These are phyloP conservation scores for Litocranius walleri DNA, from an alignment of 2,113 vertebrate species.

Conservation along the genomic window DNA sequence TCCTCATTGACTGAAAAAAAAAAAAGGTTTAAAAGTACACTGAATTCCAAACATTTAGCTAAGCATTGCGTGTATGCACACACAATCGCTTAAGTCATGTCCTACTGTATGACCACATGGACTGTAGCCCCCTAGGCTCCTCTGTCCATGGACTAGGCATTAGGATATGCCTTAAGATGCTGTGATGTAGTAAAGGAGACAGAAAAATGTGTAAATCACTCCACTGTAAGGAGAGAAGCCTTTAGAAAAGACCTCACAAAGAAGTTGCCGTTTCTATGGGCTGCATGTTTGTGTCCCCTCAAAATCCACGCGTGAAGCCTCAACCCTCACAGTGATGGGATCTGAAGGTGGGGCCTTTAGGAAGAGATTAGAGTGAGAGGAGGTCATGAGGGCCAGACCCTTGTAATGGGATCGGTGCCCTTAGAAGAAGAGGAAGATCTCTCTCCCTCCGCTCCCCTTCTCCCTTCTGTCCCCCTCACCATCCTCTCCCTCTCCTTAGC, in stretches of 20 bases:
- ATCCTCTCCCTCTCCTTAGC: not conserved
- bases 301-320: too few relatives aligned
- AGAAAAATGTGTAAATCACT: not conserved
- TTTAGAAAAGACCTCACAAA: not conserved
- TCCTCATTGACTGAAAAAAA: not conserved
- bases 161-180: not conserved
- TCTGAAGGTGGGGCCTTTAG: not conserved
- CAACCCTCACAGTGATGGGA: fast-evolving
- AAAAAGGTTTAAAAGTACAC: not conserved
- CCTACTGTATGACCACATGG: not conserved
- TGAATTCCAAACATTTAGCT: not conserved
- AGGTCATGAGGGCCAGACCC: not conserved
- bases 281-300: not conserved
- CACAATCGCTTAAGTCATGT: not conserved
- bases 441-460: fast-evolving
- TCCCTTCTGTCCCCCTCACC: too few relatives aligned
- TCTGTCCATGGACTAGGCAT: not conserved
- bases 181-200: not conserved
- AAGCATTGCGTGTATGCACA: not conserved
- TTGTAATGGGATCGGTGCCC: not conserved
- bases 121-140: not conserved
- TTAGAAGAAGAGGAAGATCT: not conserved
- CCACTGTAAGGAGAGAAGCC: not conserved
- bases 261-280: not conserved
- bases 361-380: not conserved